Evolutionary conservation across 2,888 invertebrate species (phyloP).

Genomic region (Chrysopilus asiliformis): DNA sequence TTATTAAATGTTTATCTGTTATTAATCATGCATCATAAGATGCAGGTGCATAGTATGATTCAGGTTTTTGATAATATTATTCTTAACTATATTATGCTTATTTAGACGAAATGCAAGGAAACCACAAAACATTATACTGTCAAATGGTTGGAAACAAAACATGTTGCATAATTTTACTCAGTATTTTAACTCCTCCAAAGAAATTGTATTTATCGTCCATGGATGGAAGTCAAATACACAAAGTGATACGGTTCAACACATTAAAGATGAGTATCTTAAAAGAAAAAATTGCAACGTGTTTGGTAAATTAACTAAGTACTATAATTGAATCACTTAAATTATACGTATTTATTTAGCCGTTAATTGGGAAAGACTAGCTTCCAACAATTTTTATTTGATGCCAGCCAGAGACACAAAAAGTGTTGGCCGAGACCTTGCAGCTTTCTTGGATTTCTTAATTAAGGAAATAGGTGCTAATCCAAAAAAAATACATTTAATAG

Average conservation of each 20-base stretch:
- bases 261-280: slow-evolving; percentile 14
- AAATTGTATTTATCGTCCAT: not conserved
- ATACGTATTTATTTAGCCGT: too few relatives aligned
- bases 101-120: too few relatives aligned
- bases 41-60: too few relatives aligned
- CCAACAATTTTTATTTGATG: slow-evolving; percentile 30
- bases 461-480: slow-evolving; percentile 35
- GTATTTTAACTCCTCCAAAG: not conserved
- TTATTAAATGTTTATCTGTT: too few relatives aligned
- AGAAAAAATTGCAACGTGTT: not conserved
- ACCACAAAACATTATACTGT: too few relatives aligned
- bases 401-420: slow-evolving; percentile 24
- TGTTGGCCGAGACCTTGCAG: slow-evolving; percentile 24
- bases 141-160: too few relatives aligned
- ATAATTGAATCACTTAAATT: not conserved
- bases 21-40: too few relatives aligned
- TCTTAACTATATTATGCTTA: too few relatives aligned
- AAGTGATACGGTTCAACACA: slow-evolving; percentile 8
- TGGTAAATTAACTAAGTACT: not conserved
- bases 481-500: slow-evolving; percentile 40
- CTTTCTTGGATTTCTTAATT: slow-evolving; percentile 32
- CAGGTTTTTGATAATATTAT: too few relatives aligned
- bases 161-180: too few relatives aligned
- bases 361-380: slow-evolving; percentile 32
- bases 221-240: slow-evolving; percentile 4